These are phyloP conservation scores for Busseola fusca DNA, from an alignment of 2,888 invertebrate genomes.

Conservation along the genomic window DNA sequence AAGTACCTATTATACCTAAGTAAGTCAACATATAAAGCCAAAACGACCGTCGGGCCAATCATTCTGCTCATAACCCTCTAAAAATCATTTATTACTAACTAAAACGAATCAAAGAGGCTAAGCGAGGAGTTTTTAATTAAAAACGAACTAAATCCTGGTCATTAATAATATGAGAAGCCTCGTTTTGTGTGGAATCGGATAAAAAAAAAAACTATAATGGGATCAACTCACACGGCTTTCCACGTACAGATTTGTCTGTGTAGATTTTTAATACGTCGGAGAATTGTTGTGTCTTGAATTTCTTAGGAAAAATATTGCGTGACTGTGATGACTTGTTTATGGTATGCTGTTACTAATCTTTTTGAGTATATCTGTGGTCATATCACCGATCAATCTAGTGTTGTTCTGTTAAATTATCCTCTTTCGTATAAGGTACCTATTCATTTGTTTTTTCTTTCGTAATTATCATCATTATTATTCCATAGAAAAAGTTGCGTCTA, in stretches of 20 bases:
- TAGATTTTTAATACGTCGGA: conserved; percentile 56
- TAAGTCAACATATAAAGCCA: conserved; percentile 20
- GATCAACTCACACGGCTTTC: conserved; percentile 76
- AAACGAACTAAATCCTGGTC: conserved; percentile 51
- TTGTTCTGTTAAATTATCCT: background rate
- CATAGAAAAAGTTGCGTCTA: background rate
- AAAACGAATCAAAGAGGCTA: conserved; percentile 59
- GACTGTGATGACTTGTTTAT: conserved; percentile 6
- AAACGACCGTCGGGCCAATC: conserved; percentile 20
- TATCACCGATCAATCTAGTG: background rate
- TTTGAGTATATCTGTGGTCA: conserved; percentile 14
- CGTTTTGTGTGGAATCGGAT: conserved; percentile 50
- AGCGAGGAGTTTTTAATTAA: conserved; percentile 58
- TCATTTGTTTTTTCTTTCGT: background rate
- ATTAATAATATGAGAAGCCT: conserved; percentile 51
- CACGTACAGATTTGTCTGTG: conserved; percentile 72
- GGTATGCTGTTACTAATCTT: background rate
- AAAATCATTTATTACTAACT: conserved; percentile 55
- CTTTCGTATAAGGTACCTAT: background rate
- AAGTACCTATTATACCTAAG: background rate
- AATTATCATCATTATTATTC: background rate
- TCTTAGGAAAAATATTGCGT: conserved; percentile 14
- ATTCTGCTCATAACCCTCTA: conserved; percentile 6
- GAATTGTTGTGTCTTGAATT: background rate
- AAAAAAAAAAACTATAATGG: conserved; percentile 77